Evolutionary conservation across 2,888 invertebrate species (phyloP).

Genomic region (Drosophila atroscutellata): DNA sequence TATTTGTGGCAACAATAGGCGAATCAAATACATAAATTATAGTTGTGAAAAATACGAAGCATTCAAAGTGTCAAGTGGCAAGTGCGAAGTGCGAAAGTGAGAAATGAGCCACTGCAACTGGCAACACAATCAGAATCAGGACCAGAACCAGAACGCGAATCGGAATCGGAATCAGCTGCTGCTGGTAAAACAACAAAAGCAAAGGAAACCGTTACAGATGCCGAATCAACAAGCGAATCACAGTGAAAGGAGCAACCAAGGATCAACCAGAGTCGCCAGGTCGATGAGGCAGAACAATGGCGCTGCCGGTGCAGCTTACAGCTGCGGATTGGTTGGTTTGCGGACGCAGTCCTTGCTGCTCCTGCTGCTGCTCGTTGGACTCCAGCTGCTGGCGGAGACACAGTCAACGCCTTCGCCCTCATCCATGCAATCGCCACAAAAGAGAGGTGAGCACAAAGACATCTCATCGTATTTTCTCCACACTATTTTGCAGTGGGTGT

Average conservation of each 20-base stretch:
- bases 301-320: slow-evolving; percentile 44
- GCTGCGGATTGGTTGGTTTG: slow-evolving; percentile 60
- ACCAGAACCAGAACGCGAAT: slow-evolving; percentile 2
- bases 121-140: slow-evolving; percentile 15
- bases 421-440: slow-evolving; percentile 84
- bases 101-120: slow-evolving; percentile 27
- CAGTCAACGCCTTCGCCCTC: slow-evolving; percentile 84
- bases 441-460: slow-evolving; percentile 82
- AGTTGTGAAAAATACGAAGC: neutral
- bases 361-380: slow-evolving; percentile 49
- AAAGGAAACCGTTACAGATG: slow-evolving; percentile 14
- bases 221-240: slow-evolving; percentile 39
- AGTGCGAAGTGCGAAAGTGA: slow-evolving; percentile 22
- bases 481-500: neutral
- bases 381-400: slow-evolving; percentile 80
- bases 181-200: neutral
- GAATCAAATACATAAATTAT: slow-evolving; percentile 10
- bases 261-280: slow-evolving; percentile 50
- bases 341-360: slow-evolving; percentile 73
- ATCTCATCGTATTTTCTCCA: neutral
- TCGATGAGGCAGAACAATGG: slow-evolving; percentile 62
- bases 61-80: slow-evolving; percentile 15
- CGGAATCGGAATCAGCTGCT: slow-evolving; percentile 4
- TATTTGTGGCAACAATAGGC: slow-evolving; percentile 19
- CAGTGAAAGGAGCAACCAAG: slow-evolving; percentile 16